Conservation (phyloP, 2,888 invertebrate species). For the Crioceris asparagi region DNA sequence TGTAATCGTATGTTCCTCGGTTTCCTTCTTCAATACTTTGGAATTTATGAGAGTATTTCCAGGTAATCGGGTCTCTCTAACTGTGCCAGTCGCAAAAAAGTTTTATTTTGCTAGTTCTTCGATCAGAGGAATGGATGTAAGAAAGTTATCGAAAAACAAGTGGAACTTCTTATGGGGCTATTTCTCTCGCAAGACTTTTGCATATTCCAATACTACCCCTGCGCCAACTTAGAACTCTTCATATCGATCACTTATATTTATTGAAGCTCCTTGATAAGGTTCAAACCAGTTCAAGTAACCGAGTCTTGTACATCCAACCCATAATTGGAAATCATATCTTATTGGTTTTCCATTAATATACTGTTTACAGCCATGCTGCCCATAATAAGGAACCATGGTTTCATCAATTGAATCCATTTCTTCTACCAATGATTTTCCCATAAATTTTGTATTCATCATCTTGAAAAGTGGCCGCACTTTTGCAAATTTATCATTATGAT, state of each 20-base stretch:
- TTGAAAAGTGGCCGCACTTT: too few species aligned
- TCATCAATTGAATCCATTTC: too few species aligned
- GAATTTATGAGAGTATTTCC: constrained; percentile 3
- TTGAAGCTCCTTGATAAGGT: constrained; percentile 5
- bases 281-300: constrained; percentile 9
- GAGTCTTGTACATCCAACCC: constrained; percentile 5
- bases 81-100: constrained; percentile 11
- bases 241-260: neutral
- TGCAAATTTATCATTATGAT: too few species aligned
- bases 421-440: too few species aligned
- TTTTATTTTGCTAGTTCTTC: constrained; percentile 7
- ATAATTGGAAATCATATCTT: constrained; percentile 5
- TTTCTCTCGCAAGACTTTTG: neutral
- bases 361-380: constrained; percentile 11
- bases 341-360: constrained; percentile 8
- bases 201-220: neutral
- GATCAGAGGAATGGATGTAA: constrained; percentile 11
- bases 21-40: constrained; percentile 7
- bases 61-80: constrained; percentile 11
- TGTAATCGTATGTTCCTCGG: constrained; percentile 12
- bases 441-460: too few species aligned
- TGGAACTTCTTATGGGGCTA: neutral
- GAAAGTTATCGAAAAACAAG: constrained; percentile 12
- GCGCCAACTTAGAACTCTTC: neutral
- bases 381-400: too few species aligned